Evolutionary conservation across 2,113 vertebrate genomes (phyloP).

Genomic region (Ailurus styani): DNA sequence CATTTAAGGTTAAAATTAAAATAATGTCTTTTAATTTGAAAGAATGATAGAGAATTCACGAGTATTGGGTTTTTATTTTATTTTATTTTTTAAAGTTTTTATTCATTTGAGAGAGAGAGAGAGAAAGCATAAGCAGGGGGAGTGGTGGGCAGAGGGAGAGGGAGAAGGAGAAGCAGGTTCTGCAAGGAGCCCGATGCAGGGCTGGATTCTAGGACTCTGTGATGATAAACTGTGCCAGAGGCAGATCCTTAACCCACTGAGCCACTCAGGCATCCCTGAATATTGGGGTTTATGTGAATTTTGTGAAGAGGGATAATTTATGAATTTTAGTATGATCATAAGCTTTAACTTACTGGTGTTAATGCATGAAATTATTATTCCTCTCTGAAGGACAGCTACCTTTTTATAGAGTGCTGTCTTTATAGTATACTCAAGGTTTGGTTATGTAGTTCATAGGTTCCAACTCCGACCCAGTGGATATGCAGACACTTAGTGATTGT

Average conservation of each 20-base stretch:
- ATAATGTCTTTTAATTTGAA: not conserved
- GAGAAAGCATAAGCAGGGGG: not conserved
- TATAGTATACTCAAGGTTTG: not conserved
- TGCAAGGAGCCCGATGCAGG: not conserved
- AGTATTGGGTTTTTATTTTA: not conserved
- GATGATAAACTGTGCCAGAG: not conserved
- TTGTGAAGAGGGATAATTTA: not conserved
- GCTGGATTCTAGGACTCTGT: not conserved
- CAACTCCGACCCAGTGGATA: not conserved
- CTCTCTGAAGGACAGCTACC: not conserved
- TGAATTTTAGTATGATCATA: not conserved
- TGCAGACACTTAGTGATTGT: not conserved
- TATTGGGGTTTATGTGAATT: not conserved
- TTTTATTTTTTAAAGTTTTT: not conserved
- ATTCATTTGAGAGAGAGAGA: not conserved
- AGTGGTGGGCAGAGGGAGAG: not conserved
- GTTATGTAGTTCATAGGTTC: not conserved
- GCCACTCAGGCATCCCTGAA: not conserved
- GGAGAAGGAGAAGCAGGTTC: not conserved
- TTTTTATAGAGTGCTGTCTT: not conserved
- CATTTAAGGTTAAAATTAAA: not conserved
- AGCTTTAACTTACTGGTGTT: not conserved
- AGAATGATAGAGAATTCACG: not conserved
- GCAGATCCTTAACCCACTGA: not conserved
- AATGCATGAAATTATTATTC: not conserved